phyloP scores from a whole-genome alignment of 2,113 vertebrate genomes.

The Oriolus oriolus region DNA sequence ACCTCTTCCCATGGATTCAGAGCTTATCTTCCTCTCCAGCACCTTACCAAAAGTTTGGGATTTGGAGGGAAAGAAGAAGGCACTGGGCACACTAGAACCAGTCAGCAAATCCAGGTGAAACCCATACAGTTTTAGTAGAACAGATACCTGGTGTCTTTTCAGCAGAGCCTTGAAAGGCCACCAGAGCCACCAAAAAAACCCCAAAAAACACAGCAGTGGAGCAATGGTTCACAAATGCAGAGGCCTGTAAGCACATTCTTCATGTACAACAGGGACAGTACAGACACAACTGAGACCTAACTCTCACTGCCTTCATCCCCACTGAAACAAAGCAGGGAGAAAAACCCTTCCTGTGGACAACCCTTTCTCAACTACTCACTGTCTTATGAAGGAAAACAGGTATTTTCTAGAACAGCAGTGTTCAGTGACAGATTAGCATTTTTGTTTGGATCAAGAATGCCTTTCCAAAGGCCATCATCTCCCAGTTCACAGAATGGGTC shows the following conservation, averaged over 20 bases:
- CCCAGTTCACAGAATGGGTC: not conserved
- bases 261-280: not conserved
- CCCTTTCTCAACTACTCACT: not conserved
- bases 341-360: rapidly evolving
- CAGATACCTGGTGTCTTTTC: not conserved
- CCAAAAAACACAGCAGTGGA: not conserved
- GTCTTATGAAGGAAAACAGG: not conserved
- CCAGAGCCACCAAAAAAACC: not conserved
- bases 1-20: not conserved
- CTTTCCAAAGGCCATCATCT: not conserved
- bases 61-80: not conserved
- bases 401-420: not conserved
- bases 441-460: not conserved
- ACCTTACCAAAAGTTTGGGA: not conserved
- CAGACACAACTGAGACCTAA: not conserved
- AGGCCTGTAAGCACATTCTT: not conserved
- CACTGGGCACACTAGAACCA: not conserved
- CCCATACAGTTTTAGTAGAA: not conserved
- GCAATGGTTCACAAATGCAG: not conserved
- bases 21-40: not conserved
- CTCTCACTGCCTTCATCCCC: not conserved
- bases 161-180: not conserved
- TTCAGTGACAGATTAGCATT: not conserved
- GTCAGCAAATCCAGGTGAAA: not conserved
- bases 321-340: not conserved